Conservation (phyloP, 2,113 vertebrate genomes). For the Telmatochromis brachygnathus region DNA sequence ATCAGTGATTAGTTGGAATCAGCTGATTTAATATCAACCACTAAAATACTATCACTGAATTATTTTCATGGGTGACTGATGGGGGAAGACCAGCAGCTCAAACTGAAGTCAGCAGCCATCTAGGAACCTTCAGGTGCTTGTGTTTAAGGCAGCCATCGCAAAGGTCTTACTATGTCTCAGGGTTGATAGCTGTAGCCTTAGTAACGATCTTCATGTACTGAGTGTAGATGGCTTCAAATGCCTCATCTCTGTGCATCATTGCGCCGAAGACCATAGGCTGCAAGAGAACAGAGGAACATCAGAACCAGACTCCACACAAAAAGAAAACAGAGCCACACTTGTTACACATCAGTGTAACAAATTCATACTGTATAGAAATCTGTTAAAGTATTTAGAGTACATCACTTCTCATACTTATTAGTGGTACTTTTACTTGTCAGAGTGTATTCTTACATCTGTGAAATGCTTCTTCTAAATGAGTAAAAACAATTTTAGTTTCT, state of each 20-base stretch:
- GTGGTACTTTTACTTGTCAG: neutral
- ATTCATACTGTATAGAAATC: neutral
- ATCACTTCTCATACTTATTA: neutral
- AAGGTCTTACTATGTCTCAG: conserved; percentile 66
- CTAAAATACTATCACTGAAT: neutral
- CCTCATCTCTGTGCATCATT: conserved; percentile 97
- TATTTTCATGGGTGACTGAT: neutral
- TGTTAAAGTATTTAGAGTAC: neutral
- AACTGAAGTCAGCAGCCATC: neutral
- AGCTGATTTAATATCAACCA: neutral
- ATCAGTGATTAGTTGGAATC: neutral
- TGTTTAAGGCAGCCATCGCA: neutral
- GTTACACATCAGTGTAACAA: neutral
- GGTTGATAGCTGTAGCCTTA: conserved; percentile 54
- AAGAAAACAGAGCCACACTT: neutral
- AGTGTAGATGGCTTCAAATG: conserved; percentile 85
- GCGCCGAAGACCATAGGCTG: conserved; percentile 96
- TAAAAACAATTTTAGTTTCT: neutral
- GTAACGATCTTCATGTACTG: conserved; percentile 79
- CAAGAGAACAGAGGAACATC: neutral
- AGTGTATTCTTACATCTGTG: neutral
- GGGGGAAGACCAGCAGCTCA: neutral
- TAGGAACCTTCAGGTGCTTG: neutral
- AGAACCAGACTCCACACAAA: neutral
- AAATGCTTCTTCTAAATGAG: neutral